Evolutionary conservation across 2,113 vertebrate species (phyloP), one percentile per base, ranked within the genome.

Genomic region (Orientallactaga bullata): DNA sequence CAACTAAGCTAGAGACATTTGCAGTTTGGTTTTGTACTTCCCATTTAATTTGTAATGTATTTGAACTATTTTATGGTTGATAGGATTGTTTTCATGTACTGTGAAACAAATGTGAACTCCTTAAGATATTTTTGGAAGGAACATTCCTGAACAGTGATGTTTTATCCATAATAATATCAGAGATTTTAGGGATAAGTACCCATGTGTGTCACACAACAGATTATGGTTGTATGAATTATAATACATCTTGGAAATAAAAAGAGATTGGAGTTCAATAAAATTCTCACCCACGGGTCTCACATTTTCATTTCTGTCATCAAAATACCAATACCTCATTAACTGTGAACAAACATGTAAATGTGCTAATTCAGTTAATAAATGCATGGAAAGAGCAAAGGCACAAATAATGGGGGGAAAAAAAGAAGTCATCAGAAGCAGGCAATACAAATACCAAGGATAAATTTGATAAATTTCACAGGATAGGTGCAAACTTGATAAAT

Each of bases 281-380:
- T 95, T 85, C 78, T 97, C 88, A 97, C 95, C 88, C 65, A 0
- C 83, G 85, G 90, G 96, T 93, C 90, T 97, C 90, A 94, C 93
- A 95, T 94, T 84, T 95, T 97, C 81, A 91, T 95, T 96, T 97
- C 88, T 89, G 42, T 85, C 26, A 2, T 93, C 92, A 95, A 96
- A 97, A 97, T 97, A 96, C 95, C 94, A 95, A 95, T 96, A 95
- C 92, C 94, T 95, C 90, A 97, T 97, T 97, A 95, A 96, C 95
- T 93, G 93, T 95, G 95, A 95, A 90, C 92, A 95, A 95, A 97
- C 90, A 97, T 83, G 90, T 82, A 93, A 96, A 97, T 93, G 94
- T 97, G 93, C 94, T 96, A 97, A 97, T 97, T 96, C 85, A 12
- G 42, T 95, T 97, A 95, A 97, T 90, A 96, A 96, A 96, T 96